A percentile compares a stretch with the other conserved stretches of the same genome.
These are phyloP conservation scores for Hemichromis elongatus DNA, from an alignment of 2,113 vertebrate species.

Conservation along the genomic window DNA sequence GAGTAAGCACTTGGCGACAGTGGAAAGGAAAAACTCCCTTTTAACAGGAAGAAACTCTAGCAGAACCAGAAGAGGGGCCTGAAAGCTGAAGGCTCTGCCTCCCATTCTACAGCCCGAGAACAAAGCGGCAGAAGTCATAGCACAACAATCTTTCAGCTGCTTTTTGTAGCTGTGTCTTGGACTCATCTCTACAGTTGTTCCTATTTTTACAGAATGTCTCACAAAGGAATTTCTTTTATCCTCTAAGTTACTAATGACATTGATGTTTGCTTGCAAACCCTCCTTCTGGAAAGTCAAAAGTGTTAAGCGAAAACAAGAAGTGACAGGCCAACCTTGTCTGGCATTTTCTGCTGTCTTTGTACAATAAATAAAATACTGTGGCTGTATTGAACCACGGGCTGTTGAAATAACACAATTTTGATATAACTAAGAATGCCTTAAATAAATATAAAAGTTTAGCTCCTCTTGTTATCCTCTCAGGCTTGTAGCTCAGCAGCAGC, in stretches of 20 bases:
- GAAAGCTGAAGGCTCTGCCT: neutral
- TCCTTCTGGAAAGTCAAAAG: neutral
- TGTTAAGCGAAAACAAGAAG: neutral
- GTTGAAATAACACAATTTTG: neutral
- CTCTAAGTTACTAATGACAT: neutral
- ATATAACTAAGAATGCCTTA: neutral
- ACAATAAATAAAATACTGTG: neutral
- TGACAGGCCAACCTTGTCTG: neutral
- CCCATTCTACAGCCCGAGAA: neutral
- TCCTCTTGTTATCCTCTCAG: neutral
- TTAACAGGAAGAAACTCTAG: neutral
- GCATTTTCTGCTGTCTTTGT: neutral
- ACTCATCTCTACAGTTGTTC: neutral
- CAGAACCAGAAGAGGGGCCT: neutral
- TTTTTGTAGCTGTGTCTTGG: neutral
- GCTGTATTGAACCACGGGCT: neutral
- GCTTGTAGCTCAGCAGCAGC: neutral
- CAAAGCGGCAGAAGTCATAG: neutral
- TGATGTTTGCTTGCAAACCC: neutral
- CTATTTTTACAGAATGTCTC: neutral
- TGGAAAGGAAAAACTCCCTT: neutral
- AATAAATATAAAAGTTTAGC: neutral
- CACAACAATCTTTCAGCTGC: neutral
- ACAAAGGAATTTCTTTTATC: neutral
- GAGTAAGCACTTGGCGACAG: accelerated